These are phyloP conservation scores for Actenoides hombroni DNA, from an alignment of 2,113 vertebrate genomes.

Conservation along the genomic window DNA sequence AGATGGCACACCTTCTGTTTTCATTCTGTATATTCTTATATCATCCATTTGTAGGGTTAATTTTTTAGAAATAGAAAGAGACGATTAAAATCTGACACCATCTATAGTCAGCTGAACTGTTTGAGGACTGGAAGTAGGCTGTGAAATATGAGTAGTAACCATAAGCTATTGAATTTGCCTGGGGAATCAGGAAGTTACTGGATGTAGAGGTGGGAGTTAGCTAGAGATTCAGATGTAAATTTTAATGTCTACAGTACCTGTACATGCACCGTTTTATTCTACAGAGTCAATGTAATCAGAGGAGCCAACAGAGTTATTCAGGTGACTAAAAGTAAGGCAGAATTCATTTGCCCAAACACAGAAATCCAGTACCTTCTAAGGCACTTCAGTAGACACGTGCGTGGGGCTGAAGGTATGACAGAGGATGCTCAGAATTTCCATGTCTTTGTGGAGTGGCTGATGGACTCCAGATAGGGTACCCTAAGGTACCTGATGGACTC, in stretches of 20 bases:
- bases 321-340: not conserved
- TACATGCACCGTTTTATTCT: not conserved
- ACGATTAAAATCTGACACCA: not conserved
- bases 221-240: not conserved
- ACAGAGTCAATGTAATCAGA: not conserved
- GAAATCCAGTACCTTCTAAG: not conserved
- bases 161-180: not conserved
- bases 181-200: not conserved
- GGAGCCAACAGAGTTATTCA: not conserved
- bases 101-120: not conserved
- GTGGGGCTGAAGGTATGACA: not conserved
- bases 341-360: not conserved
- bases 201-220: not conserved
- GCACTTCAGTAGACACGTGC: not conserved
- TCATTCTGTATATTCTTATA: not conserved
- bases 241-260: not conserved
- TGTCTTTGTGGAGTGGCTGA: not conserved
- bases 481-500: not conserved
- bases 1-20: not conserved
- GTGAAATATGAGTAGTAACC: not conserved
- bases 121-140: not conserved
- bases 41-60: not conserved
- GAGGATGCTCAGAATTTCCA: not conserved
- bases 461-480: not conserved
- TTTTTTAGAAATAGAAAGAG: not conserved